Base-by-base conservation (phyloP, 2,888 invertebrate genomes). In the Toxonevra muliebris region DNA sequence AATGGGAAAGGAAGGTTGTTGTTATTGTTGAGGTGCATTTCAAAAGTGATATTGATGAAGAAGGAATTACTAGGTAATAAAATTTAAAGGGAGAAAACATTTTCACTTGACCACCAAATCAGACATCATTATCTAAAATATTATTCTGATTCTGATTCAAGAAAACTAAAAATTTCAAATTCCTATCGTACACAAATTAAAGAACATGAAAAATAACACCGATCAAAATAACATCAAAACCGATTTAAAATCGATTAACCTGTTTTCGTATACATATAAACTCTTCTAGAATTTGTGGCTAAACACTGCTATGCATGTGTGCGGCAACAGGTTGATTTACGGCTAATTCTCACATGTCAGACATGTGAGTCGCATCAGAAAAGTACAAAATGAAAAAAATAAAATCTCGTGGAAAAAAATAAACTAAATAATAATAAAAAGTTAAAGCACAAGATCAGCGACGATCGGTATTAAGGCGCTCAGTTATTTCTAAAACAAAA, bases 231-330 rank as follows among this genome's bases (percentile, higher is more conserved):
- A 74, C 76, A 76, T 78, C 76, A 76, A 75, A 76, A 79, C 74
- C 82, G 79, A 82, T 82, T 82, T 82, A 83, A 82, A 82, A 82
- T 82, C 82, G 82, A 82, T 82, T 82, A 82, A 79, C 80, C 79
- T 76, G 75, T 76, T 78, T 80, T 72, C 73, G 74, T 15, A 20
- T 41, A 30, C 17, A 48, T 30, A 30, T 30, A 2, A 30, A 30
- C 30, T 30, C 30, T 30, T 2, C 30, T 2, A 30, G 30, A 30
- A 30, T 30, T 30, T 30, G 3, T 30, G 30, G 30, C 30, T 30
- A 30, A 30, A 30, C 2, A 30, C 2, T 2, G 30, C 41, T 40
- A 19, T 54, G 50, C 61, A 53, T 68, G 43, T 62, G 62, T 8
- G 58, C n/a, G 50, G 45, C 64, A 64, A 64, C 64, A 64, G 64